A percentile compares a stretch with the other conserved stretches of the same genome.
These are phyloP conservation scores for Mastomys coucha DNA, from an alignment of 2,113 vertebrate species.

Conservation along the genomic window DNA sequence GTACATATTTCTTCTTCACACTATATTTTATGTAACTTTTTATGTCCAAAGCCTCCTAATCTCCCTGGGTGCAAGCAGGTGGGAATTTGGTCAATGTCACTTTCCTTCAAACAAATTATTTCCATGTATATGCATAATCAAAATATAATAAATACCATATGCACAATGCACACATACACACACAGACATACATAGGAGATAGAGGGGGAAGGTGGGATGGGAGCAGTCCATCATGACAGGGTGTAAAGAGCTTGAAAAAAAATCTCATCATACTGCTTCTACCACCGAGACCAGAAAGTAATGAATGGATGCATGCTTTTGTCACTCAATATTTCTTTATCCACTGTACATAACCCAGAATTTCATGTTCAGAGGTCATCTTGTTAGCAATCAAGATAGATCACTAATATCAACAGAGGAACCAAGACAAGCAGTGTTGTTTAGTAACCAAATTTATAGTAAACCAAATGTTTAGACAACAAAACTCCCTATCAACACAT, in stretches of 20 bases:
- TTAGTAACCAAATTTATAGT: too few relatives aligned
- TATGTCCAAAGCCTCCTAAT: not conserved
- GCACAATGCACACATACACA: too few relatives aligned
- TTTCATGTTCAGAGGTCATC: not conserved
- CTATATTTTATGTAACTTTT: not conserved
- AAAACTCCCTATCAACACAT: not conserved
- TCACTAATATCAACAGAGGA: not conserved
- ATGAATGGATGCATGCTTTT: not conserved
- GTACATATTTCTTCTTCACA: not conserved
- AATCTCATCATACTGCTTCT: too few relatives aligned
- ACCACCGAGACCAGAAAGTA: not conserved
- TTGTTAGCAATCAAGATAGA: not conserved
- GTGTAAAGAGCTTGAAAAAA: not conserved
- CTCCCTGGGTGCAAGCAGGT: not conserved
- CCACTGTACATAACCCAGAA: not conserved
- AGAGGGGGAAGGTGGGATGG: too few relatives aligned
- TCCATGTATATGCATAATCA: not conserved
- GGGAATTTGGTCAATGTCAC: not conserved
- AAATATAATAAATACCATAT: not conserved
- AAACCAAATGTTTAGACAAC: too few relatives aligned
- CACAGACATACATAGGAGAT: too few relatives aligned
- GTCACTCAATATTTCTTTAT: not conserved
- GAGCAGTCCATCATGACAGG: not conserved
- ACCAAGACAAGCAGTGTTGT: not conserved
- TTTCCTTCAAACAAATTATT: not conserved